Conservation (phyloP, 2,888 invertebrate genomes). For the Drosophila bunnanda region DNA sequence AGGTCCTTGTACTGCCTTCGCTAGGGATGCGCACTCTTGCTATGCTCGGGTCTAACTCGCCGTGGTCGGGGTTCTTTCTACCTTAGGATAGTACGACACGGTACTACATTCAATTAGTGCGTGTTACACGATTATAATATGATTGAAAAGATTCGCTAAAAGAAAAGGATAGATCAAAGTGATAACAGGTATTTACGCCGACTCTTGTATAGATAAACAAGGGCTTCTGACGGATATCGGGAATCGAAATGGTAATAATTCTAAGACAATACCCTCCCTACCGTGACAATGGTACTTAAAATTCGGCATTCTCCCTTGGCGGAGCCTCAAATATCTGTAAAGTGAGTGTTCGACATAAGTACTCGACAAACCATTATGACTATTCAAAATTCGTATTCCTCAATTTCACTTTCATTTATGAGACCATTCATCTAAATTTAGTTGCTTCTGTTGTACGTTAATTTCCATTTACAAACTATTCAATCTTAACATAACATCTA, state of each 20-base stretch:
- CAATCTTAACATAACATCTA: no score
- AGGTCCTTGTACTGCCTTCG: neutral
- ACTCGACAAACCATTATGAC: neutral
- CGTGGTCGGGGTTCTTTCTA: neutral
- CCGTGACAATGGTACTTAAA: neutral
- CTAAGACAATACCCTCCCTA: neutral
- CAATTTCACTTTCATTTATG: no score
- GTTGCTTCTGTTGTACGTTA: no score
- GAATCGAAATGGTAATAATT: no score
- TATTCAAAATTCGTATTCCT: no score
- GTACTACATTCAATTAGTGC: neutral
- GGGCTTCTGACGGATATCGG: no score
- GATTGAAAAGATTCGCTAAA: neutral
- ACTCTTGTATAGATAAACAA: neutral
- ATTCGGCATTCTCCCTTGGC: neutral
- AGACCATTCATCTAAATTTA: no score
- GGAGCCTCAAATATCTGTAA: neutral
- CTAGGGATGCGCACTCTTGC: neutral
- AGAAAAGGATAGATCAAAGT: neutral
- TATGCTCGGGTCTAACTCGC: neutral
- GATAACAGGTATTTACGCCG: neutral
- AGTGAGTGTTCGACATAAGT: neutral
- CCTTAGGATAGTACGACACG: constrained; percentile 1
- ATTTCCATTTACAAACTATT: no score
- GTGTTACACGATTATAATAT: no score